A percentile compares a stretch with the other conserved stretches of the same genome.
Evolutionary conservation across 2,113 vertebrate genomes (phyloP).

Genomic region (Callionymus lyra): DNA sequence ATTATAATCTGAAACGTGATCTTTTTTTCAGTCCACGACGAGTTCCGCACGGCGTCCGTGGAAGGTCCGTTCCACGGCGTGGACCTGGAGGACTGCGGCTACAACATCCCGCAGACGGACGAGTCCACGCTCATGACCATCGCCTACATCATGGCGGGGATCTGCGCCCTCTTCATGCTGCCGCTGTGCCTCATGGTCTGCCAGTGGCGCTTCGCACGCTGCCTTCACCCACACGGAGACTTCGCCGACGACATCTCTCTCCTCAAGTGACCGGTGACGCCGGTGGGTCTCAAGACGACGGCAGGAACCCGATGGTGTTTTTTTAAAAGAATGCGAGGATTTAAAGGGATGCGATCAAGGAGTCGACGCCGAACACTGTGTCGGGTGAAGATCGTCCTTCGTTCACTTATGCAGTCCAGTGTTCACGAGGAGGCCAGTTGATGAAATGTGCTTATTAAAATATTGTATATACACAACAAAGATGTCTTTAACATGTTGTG

Average conservation of each 20-base stretch:
- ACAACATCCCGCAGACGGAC: slow-evolving; percentile 95
- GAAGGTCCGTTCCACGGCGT: slow-evolving; percentile 80
- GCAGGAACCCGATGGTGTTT: too few species aligned
- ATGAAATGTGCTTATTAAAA: slow-evolving; percentile 21
- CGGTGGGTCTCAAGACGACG: background rate
- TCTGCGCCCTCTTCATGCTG: slow-evolving; percentile 97
- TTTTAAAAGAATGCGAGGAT: slow-evolving; percentile 13
- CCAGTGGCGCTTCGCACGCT: slow-evolving; percentile 93
- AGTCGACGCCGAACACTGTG: slow-evolving; percentile 17
- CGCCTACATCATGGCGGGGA: slow-evolving; percentile 95
- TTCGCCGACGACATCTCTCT: slow-evolving; percentile 93
- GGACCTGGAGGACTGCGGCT: slow-evolving; percentile 94
- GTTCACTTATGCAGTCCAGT: background rate
- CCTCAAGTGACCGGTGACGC: slow-evolving; percentile 72
- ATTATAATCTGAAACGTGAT: too few species aligned
- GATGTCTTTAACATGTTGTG: background rate
- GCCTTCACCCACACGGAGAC: slow-evolving; percentile 80
- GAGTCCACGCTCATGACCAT: slow-evolving; percentile 99
- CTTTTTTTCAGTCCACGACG: slow-evolving; percentile 76
- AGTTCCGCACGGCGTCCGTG: slow-evolving; percentile 82
- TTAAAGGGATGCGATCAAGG: too few species aligned
- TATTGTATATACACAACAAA: slow-evolving; percentile 14
- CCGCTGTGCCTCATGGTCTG: slow-evolving; percentile 97
- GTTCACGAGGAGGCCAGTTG: too few species aligned
- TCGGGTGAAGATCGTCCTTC: slow-evolving; percentile 18